Evolutionary conservation across 1,140 invertebrate species (phyloP).

Genomic region (Conus betulinus): DNA sequence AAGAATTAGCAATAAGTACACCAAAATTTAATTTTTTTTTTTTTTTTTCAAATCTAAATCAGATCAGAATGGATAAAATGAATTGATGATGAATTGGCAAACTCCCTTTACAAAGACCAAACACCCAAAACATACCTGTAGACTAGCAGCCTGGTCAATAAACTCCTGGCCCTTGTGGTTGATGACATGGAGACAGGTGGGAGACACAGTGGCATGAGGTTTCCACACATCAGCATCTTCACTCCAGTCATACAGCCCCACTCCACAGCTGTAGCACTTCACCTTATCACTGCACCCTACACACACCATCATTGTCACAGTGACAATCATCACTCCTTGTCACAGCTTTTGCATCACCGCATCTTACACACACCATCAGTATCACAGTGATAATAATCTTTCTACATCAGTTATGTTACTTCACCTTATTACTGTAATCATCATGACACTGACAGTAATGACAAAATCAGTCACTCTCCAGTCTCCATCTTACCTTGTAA

Average conservation of each 20-base stretch:
- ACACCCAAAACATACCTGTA: neutral
- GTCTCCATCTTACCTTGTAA: too few relatives aligned
- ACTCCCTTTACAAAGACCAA: neutral
- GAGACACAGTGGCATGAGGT: neutral
- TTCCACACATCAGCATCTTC: constrained; percentile 1
- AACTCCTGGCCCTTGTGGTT: constrained; percentile 12
- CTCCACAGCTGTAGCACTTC: constrained; percentile 13
- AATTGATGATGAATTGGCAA: too few relatives aligned
- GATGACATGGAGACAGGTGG: constrained; percentile 14
- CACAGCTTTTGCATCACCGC: neutral
- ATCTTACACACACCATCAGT: too few relatives aligned
- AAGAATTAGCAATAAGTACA: too few relatives aligned
- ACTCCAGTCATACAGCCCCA: neutral
- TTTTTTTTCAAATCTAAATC: too few relatives aligned
- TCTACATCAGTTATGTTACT: too few relatives aligned
- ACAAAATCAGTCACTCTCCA: too few relatives aligned
- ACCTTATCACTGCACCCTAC: constrained; percentile 12
- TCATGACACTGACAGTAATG: too few relatives aligned
- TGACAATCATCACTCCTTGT: neutral
- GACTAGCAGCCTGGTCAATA: neutral
- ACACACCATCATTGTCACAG: neutral
- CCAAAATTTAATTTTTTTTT: too few relatives aligned
- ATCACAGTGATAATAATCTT: too few relatives aligned
- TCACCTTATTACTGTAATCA: too few relatives aligned
- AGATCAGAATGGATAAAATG: too few relatives aligned